Conservation (phyloP, 2,797 vertebrate species). For the Melanotaenia boesemani region DNA sequence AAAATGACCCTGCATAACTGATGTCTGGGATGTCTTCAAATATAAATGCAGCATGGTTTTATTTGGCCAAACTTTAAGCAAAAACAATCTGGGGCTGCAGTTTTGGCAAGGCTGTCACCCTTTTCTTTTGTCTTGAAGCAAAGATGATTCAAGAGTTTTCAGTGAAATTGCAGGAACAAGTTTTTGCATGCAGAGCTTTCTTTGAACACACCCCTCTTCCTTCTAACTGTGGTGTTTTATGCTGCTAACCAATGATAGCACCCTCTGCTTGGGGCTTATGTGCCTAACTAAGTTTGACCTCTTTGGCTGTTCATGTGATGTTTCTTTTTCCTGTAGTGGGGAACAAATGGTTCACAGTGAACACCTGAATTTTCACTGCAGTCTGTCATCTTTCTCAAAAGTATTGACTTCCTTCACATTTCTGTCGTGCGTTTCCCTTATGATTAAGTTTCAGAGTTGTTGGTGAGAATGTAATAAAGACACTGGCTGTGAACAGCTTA, state of each 20-base stretch:
- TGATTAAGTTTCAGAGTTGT: slow-evolving; percentile 41
- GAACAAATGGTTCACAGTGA: slow-evolving; percentile 7
- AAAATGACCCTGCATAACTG: slow-evolving; percentile 39
- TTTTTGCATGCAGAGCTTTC: slow-evolving; percentile 47
- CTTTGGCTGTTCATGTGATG: slow-evolving; percentile 10
- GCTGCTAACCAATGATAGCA: slow-evolving; percentile 25
- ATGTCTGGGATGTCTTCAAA: slow-evolving; percentile 42
- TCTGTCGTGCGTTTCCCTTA: slow-evolving; percentile 18
- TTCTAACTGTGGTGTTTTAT: slow-evolving; percentile 11
- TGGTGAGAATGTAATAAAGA: slow-evolving; percentile 10
- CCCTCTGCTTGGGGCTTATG: slow-evolving; percentile 29
- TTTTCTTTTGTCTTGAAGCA: slow-evolving; percentile 3
- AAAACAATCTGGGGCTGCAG: neutral
- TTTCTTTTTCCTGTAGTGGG: slow-evolving; percentile 17
- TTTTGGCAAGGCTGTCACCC: neutral
- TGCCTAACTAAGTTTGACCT: slow-evolving; percentile 32
- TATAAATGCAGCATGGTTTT: slow-evolving; percentile 10
- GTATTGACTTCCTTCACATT: slow-evolving; percentile 28
- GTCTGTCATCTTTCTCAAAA: slow-evolving; percentile 22
- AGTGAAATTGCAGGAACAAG: slow-evolving; percentile 31
- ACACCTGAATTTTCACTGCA: slow-evolving; percentile 49
- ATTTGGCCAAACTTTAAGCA: neutral
- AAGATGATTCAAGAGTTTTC: slow-evolving; percentile 2
- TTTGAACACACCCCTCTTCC: neutral
- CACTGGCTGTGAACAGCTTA: neutral